Conservation (phyloP, 1,140 invertebrate genomes). For the Ceratosolen solmsi region DNA sequence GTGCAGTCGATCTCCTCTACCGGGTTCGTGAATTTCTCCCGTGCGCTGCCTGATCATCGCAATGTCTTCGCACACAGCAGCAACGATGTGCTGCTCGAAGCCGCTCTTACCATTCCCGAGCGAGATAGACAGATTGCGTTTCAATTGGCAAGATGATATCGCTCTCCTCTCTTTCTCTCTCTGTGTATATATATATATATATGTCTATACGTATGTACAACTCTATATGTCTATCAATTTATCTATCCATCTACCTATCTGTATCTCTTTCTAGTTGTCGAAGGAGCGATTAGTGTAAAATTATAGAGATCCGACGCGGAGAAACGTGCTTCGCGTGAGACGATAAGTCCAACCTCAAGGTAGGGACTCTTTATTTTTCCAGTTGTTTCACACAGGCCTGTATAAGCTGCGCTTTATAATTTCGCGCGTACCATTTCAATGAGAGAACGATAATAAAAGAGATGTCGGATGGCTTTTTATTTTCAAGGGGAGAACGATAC, state of each 20-base stretch:
- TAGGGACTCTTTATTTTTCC: constrained; percentile 37
- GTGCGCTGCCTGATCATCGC: constrained; percentile 7
- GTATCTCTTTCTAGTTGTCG: not conserved
- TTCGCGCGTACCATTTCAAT: constrained; percentile 34
- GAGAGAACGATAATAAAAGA: constrained; percentile 12
- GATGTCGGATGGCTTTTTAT: constrained; percentile 27
- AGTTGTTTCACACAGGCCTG: constrained; percentile 53
- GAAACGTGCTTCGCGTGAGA: constrained; percentile 58
- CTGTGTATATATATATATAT: too few relatives aligned
- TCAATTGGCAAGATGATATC: constrained; percentile 29
- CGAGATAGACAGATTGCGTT: constrained; percentile 69
- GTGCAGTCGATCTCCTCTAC: not conserved
- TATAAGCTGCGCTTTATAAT: constrained; percentile 18
- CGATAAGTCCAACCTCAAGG: constrained; percentile 19
- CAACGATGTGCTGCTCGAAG: not conserved
- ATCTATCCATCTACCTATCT: not conserved
- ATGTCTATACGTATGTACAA: too few relatives aligned
- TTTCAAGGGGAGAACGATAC: constrained; percentile 57
- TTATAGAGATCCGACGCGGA: constrained; percentile 62
- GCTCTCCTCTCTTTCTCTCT: not conserved
- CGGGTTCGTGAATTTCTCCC: constrained; percentile 4
- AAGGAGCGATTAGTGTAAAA: constrained; percentile 65
- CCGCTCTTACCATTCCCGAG: constrained; percentile 51
- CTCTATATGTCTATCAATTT: not conserved
- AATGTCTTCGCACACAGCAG: not conserved